phyloP scores from a whole-genome alignment of 2,888 invertebrate genomes.

The Yponomeuta cagnagella region DNA sequence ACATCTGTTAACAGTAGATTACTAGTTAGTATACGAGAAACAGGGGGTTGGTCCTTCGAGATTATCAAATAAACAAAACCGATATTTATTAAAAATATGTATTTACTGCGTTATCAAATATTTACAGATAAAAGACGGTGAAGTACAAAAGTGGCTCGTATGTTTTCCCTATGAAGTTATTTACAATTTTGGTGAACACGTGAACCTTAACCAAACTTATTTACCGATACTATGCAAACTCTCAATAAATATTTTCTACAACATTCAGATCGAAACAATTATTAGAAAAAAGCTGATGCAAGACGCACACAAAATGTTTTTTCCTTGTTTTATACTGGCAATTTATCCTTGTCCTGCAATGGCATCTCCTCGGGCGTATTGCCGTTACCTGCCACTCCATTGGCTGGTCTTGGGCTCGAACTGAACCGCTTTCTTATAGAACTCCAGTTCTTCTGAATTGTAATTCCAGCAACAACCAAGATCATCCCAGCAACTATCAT shows the following conservation, averaged over 20 bases:
- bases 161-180: constrained; percentile 22
- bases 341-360: constrained; percentile 51
- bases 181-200: constrained; percentile 29
- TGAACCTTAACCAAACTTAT: constrained; percentile 29
- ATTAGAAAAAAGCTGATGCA: neutral
- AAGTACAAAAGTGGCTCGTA: constrained; percentile 4
- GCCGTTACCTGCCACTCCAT: constrained; percentile 40
- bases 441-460: constrained; percentile 75
- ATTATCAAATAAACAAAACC: too few species aligned
- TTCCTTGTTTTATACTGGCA: constrained; percentile 39
- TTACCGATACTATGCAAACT: constrained; percentile 12
- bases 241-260: constrained; percentile 24
- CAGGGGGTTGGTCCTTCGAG: too few species aligned
- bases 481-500: constrained; percentile 72
- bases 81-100: constrained; percentile 1
- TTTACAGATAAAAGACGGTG: neutral
- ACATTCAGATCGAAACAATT: constrained; percentile 61
- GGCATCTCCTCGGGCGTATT: constrained; percentile 62
- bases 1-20: too few species aligned
- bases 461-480: constrained; percentile 68
- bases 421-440: constrained; percentile 61
- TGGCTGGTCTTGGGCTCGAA: constrained; percentile 50
- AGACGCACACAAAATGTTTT: neutral
- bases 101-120: constrained; percentile 3
- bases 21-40: too few species aligned